These are phyloP conservation scores for Sesamia inferens DNA, from an alignment of 2,888 invertebrate species.

Conservation along the genomic window DNA sequence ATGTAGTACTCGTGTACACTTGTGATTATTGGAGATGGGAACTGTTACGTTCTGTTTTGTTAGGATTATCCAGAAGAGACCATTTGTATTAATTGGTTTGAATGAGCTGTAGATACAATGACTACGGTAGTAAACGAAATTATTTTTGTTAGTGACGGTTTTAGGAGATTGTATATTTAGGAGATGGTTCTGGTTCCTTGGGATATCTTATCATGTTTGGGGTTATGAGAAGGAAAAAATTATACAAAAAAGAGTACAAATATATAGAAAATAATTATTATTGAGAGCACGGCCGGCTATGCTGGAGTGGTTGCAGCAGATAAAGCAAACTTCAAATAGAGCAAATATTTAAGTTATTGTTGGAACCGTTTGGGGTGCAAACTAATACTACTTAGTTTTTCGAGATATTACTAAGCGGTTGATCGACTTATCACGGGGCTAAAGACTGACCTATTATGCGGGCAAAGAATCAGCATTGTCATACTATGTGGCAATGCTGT, in stretches of 20 bases:
- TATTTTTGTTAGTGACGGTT: not conserved
- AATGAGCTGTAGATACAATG: not conserved
- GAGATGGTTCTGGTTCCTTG: not conserved
- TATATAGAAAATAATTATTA: not conserved
- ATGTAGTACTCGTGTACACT: slow-evolving; percentile 57
- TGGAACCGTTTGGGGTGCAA: not conserved
- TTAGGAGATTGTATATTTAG: not conserved
- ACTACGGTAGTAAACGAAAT: not conserved
- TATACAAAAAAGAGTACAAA: not conserved
- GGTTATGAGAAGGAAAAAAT: not conserved
- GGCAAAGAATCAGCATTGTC: not conserved
- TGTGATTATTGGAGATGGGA: slow-evolving; percentile 61
- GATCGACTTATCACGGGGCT: not conserved
- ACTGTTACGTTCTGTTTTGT: slow-evolving; percentile 5
- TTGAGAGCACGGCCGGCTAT: not conserved
- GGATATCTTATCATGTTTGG: not conserved
- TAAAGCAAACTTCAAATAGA: not conserved
- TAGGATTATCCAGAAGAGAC: not conserved
- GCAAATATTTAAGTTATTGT: not conserved
- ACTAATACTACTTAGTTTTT: not conserved
- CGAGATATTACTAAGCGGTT: not conserved
- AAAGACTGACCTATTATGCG: not conserved
- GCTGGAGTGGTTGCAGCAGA: not conserved
- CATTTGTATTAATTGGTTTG: not conserved
- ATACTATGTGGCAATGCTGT: not conserved